Percentiles rank a stretch among this genome's conserved stretches.
These are phyloP conservation scores for Pachyseris speciosa DNA, from an alignment of 64 coral and sea anemone genomes.

Conservation along the genomic window DNA sequence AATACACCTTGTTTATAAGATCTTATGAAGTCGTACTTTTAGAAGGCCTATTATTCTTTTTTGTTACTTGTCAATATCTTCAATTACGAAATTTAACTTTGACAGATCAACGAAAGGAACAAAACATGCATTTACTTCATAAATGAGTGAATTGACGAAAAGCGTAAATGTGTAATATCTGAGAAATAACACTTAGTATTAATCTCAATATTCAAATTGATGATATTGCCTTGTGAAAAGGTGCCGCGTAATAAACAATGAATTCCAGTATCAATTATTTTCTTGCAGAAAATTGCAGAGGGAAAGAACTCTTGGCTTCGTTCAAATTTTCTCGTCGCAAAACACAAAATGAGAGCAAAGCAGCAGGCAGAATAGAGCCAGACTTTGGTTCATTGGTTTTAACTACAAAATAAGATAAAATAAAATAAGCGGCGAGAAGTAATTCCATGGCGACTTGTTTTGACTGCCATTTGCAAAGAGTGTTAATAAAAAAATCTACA, in stretches of 20 bases:
- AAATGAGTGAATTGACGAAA: background rate
- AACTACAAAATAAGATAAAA: background rate
- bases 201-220: background rate
- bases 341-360: background rate
- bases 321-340: background rate
- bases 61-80: background rate
- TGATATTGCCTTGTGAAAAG: background rate
- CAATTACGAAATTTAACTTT: background rate
- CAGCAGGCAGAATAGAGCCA: background rate
- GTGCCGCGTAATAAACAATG: background rate
- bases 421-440: background rate
- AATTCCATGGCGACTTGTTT: background rate
- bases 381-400: background rate
- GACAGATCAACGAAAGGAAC: background rate
- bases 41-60: background rate
- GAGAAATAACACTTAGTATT: background rate
- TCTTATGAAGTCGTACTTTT: background rate
- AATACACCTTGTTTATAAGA: background rate
- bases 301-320: background rate
- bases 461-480: background rate
- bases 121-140: background rate
- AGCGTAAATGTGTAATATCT: background rate
- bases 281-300: background rate
- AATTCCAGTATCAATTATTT: background rate
- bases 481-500: too few species aligned